Base-by-base conservation (phyloP, 2,888 invertebrate species). In the Xylophagus ater region DNA sequence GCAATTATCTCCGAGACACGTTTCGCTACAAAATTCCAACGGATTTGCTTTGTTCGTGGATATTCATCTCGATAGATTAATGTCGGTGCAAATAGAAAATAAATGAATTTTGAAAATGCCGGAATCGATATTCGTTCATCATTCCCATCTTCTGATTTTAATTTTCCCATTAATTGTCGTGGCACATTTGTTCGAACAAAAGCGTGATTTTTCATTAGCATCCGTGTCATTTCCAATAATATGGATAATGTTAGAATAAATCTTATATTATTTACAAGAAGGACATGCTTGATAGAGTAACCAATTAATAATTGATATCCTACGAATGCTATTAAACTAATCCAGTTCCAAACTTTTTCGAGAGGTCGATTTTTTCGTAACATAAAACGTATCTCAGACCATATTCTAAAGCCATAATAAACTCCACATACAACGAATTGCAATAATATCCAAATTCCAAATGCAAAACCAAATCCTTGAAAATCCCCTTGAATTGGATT, bases 71-170 rank as follows among this genome's bases (percentile, higher is more conserved):
- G 72, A 41, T 62, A 63, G 25, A 63, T 67, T 1, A 92, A 70
- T 0, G 90, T 90, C 4, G 93, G 93, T 0, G 81, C 87, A 59
- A 90, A 90, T 35, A 89, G 65, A 58, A 85, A 93, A 58, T 88
- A 92, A 0, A 87, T 50, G 58, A 79, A 92, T 46, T 81, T 76
- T 0, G 72, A 70, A 56, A 90, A 78, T 8, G 72, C 67, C 1
- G 89, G 76, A 25, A 73, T 51, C 2, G 75, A 65, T 12, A 54
- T 47, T 2, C 37, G 28, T 21, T 57, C n/a, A n/a, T 13, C 12
- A 5, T 37, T 26, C 9, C 31, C 2, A 81, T 87, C 47, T 76
- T 60, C 63, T 10, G 52, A 43, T 43, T 71, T 70, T 2, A 57
- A 49, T 51, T 74, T 73, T 38, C 66, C 69, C 1, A 62, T 50